phyloP scores from a whole-genome alignment of 2,797 vertebrate genomes.

The Betta splendens region DNA sequence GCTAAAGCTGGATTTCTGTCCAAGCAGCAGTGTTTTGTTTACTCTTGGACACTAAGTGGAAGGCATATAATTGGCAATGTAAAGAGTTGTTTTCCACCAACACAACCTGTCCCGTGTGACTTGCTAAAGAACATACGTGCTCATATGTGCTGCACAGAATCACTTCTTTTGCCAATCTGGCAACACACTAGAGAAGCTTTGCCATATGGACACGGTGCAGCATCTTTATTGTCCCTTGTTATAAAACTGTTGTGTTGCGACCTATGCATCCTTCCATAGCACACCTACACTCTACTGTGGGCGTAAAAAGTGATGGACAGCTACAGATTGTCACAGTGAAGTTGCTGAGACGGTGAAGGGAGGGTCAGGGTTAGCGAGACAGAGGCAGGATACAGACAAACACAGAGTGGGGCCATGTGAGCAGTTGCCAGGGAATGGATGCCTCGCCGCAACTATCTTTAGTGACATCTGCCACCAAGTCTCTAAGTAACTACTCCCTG shows the following conservation, averaged over 20 bases:
- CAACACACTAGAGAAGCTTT: background rate
- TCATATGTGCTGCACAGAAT: slow-evolving; percentile 3
- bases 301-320: slow-evolving; percentile 59
- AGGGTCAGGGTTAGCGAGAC: slow-evolving; percentile 63
- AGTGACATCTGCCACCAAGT: slow-evolving; percentile 73
- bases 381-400: slow-evolving; percentile 44
- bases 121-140: slow-evolving; percentile 21
- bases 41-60: slow-evolving; percentile 34
- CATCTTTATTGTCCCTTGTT: slow-evolving; percentile 38
- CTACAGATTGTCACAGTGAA: slow-evolving; percentile 59
- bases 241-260: slow-evolving; percentile 21
- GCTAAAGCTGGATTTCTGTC: slow-evolving; percentile 40
- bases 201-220: background rate
- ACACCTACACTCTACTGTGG: slow-evolving; percentile 65
- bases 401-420: slow-evolving; percentile 26
- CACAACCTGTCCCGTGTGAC: slow-evolving; percentile 16
- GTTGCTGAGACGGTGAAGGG: slow-evolving; percentile 49
- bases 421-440: slow-evolving; percentile 66
- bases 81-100: slow-evolving; percentile 39
- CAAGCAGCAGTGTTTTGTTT: slow-evolving; percentile 52
- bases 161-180: background rate
- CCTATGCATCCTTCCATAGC: slow-evolving; percentile 45
- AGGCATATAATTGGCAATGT: slow-evolving; percentile 36
- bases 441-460: slow-evolving; percentile 67
- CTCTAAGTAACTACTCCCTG: slow-evolving; percentile 69